phyloP scores from a whole-genome alignment of 2,113 vertebrate genomes.

The Circaetus gallicus region DNA sequence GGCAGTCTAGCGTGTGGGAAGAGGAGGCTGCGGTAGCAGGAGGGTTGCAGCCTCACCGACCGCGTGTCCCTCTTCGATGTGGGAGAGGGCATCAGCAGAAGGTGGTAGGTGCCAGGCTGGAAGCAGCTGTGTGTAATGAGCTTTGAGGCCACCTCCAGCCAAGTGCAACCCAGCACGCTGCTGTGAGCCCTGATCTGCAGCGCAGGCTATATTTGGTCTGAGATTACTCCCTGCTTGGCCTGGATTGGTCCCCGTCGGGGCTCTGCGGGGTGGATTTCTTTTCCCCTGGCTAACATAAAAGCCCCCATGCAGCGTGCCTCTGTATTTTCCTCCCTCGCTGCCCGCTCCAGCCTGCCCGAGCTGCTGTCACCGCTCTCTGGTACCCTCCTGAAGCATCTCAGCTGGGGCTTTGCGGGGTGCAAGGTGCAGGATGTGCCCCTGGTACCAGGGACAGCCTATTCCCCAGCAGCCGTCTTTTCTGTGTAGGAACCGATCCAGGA shows the following conservation, averaged over 20 bases:
- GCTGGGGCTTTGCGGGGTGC: not conserved
- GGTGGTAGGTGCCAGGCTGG: not conserved
- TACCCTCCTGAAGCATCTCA: not conserved
- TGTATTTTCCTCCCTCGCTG: not conserved
- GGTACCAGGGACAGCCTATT: not conserved
- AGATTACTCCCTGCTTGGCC: constrained; percentile 24
- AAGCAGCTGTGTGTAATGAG: not conserved
- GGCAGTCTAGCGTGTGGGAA: not conserved
- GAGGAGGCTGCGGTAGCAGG: not conserved
- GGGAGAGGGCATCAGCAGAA: not conserved
- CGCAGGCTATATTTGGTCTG: constrained; percentile 38
- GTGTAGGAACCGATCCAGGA: not conserved
- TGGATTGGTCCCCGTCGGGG: not conserved
- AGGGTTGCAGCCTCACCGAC: not conserved
- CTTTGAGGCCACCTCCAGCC: not conserved
- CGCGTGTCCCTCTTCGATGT: rapidly evolving
- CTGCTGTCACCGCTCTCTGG: not conserved
- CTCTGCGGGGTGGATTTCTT: not conserved
- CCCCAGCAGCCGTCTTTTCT: not conserved
- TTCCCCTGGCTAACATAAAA: not conserved
- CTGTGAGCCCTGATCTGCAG: not conserved
- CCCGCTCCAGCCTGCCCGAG: not conserved
- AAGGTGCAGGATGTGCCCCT: not conserved
- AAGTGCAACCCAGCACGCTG: not conserved
- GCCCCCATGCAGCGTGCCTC: not conserved